Percentiles rank a stretch among this genome's conserved stretches.
Evolutionary conservation across 2,888 invertebrate species (phyloP).

Genomic region (Calliphora vomitoria): DNA sequence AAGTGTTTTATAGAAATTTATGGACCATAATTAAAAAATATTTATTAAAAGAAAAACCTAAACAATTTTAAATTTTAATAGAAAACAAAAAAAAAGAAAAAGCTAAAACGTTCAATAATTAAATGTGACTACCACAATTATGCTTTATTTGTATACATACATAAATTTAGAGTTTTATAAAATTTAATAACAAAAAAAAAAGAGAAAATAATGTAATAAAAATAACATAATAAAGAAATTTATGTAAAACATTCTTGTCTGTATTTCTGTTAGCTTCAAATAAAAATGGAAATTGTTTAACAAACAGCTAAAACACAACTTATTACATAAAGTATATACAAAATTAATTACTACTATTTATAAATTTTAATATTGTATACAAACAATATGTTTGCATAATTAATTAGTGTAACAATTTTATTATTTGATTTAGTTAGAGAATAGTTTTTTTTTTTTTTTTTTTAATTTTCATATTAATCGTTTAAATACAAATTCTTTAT

Average conservation of each 20-base stretch:
- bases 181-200: background rate
- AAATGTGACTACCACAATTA: conserved; percentile 58
- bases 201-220: background rate
- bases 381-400: conserved; percentile 17
- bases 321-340: background rate
- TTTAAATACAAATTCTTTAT: conserved; percentile 53
- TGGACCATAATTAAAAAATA: conserved; percentile 65
- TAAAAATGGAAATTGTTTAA: background rate
- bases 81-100: background rate
- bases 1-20: conserved; percentile 74
- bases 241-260: conserved; percentile 10
- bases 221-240: background rate
- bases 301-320: background rate
- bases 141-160: conserved; percentile 64
- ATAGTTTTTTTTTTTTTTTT: conserved; percentile 15
- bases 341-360: background rate
- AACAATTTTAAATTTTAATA: conserved; percentile 55
- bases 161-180: conserved; percentile 27
- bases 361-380: conserved; percentile 2
- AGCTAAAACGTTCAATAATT: conserved; percentile 40
- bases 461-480: conserved; percentile 49
- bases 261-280: background rate
- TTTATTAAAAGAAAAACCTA: conserved; percentile 1
- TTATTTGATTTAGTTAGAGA: conserved; percentile 55
- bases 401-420: conserved; percentile 16